phyloP scores from a whole-genome alignment of 2,113 vertebrate species.

The Melanerpes aurifrons region DNA sequence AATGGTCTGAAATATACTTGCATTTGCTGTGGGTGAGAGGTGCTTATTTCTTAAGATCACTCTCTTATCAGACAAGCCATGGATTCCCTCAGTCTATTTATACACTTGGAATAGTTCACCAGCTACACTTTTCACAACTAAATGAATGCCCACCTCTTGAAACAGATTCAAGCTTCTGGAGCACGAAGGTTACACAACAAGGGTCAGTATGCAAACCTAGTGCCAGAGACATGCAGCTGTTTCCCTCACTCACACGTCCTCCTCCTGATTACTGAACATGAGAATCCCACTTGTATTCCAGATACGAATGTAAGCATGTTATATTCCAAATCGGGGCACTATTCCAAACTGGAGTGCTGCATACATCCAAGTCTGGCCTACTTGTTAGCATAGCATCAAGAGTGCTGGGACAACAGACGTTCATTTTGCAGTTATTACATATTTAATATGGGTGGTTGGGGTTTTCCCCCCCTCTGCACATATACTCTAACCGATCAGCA shows the following conservation, averaged over 20 bases:
- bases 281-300: slow-evolving; percentile 67
- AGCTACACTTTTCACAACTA: slow-evolving; percentile 42
- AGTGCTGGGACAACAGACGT: not conserved
- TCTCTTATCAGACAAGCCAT: not conserved
- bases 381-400: not conserved
- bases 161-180: slow-evolving; percentile 42
- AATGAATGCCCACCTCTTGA: slow-evolving; percentile 59
- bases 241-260: slow-evolving; percentile 74
- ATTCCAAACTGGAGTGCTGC: not conserved
- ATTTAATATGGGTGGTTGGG: not conserved
- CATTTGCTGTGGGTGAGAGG: slow-evolving; percentile 39
- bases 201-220: slow-evolving; percentile 56
- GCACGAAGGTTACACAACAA: slow-evolving; percentile 44
- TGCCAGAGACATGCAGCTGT: slow-evolving; percentile 70
- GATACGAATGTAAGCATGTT: slow-evolving; percentile 59
- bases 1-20: not conserved
- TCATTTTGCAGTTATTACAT: not conserved
- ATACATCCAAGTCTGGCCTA: slow-evolving; percentile 19
- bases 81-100: slow-evolving; percentile 24
- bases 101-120: slow-evolving; percentile 42
- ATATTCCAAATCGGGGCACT: slow-evolving; percentile 31
- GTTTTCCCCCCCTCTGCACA: not conserved
- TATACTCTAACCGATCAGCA: not conserved
- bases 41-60: not conserved
- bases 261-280: slow-evolving; percentile 63